Evolutionary conservation across 2,888 invertebrate genomes (phyloP), one percentile per base, ranked within the genome.

Genomic region (Polydrusus cervinus): DNA sequence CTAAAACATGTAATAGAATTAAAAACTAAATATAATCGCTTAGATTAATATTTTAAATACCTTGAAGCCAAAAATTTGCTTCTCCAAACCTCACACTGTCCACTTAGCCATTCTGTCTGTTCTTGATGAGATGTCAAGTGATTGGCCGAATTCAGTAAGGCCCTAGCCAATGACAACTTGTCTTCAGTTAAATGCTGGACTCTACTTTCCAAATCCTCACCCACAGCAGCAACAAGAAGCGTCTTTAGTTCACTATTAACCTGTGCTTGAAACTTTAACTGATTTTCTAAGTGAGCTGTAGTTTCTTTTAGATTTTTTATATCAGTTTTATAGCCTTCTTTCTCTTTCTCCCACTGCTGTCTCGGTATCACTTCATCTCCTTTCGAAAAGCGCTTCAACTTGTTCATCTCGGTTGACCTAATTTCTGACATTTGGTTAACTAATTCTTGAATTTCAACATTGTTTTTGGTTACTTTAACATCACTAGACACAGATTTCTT

Each of bases 61-160:
- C 95, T 95, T 89, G 96, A 96, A 25, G 98, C 97, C 81, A 97
- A 89, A 87, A 97, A 98, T 91, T 98, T 98, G 85, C 97, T 97
- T 78, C 97, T 91, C 97, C 97, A 98, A 64, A 98, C 96, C 88
- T 98, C 97, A 85, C 97, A 96, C 84, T 97, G 97, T 0, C 97
- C 96, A 16, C 96, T 95, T 45, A 98, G 88, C 90, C 95, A 95
- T 85, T 98, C 98, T 3, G 96, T 94, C 88, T 97, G 95, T 86
- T 98, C 97, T 88, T 95, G 95, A 87, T 97, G 95, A 9, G 95
- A 94, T 66, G 93, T 94, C 68, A 97, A 89, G 86, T 95, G 93
- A 85, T 96, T 93, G 20, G 95, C 94, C 38, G 96, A 96, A 84
- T 93, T 95, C 8, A 96, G 89, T 60, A 98, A 88, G 61, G 97